Base-by-base conservation (phyloP, 1,140 invertebrate genomes). In the Drosophila insularis region DNA sequence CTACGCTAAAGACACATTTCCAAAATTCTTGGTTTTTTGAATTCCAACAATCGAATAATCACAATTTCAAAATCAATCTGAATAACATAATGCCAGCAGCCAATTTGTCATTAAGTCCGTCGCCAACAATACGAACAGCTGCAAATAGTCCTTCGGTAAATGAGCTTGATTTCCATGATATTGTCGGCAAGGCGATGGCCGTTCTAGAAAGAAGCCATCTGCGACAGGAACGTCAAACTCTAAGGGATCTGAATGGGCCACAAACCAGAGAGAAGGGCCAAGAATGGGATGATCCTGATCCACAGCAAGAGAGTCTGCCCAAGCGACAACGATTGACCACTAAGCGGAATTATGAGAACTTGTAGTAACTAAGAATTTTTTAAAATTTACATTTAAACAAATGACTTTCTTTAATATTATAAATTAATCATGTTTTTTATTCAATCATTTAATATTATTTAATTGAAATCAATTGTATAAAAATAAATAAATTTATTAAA, bases 1-100 rank as follows among this genome's bases (percentile, higher is more conserved):
- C 43, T 2, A 87, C 63, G 2, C 14, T 82, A 19, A 61, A 59
- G 19, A 17, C 6, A 0, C 8, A 4, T 13, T 86, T 73, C 3
- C 63, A 66, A 2, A 39, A 21, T 3, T 53, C 31, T 23, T 86
- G 82, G 82, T 86, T 73, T 14, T 86, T 73, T 43, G 71, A 81
- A 2, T 75, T 76, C 4, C 63, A 74, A 68, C 40, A 21, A 10
- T 8, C 65, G 1, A 40, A 40, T 50, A 17, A 21, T 21, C 43
- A 50, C 4, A 50, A 50, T 2, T 50, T 50, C 4, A 50, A 50
- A 2, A 19, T 46, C 14, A 19, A 17, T 46, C 43, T 17, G 14
- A 17, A 46, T 8, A 14, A 46, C 4, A 46, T 46, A 17, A 17
- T 46, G 4, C 8, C 32, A 23, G 71, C 21, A 10, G 5, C 32